A percentile compares a stretch with the other conserved stretches of the same genome.
Conservation (phyloP, 2,888 invertebrate genomes). For the Pomacea canaliculata region DNA sequence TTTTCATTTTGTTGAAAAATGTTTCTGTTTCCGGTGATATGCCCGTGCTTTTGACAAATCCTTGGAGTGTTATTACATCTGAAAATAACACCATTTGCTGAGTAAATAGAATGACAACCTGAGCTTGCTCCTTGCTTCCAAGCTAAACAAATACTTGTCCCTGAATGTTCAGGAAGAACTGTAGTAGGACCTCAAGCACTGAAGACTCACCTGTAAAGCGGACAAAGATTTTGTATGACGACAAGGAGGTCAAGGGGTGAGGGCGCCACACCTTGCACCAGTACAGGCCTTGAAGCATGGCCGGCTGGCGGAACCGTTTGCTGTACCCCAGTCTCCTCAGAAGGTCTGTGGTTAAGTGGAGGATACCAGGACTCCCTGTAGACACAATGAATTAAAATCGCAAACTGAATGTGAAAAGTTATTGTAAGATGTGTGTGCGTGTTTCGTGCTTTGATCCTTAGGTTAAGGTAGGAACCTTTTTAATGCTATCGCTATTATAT, state of each 20-base stretch:
- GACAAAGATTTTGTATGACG: conserved; percentile 44
- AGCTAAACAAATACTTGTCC: too few relatives aligned
- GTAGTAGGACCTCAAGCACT: background rate
- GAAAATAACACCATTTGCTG: conserved; percentile 2
- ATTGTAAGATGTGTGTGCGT: background rate
- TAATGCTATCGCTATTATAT: too few relatives aligned
- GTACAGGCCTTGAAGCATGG: conserved; percentile 52
- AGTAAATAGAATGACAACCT: too few relatives aligned
- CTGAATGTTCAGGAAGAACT: too few relatives aligned
- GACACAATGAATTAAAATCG: background rate
- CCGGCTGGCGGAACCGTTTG: conserved; percentile 24
- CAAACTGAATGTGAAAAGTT: background rate
- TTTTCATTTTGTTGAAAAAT: conserved; percentile 46
- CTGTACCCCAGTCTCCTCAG: conserved; percentile 19
- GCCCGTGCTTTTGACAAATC: conserved; percentile 39
- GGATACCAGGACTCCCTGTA: conserved; percentile 32
- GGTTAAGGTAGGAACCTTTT: too few relatives aligned
- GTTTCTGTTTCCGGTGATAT: conserved; percentile 30
- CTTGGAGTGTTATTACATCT: conserved; percentile 53
- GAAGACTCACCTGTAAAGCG: conserved; percentile 46
- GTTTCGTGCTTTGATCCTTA: background rate
- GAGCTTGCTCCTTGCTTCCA: background rate
- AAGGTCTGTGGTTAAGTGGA: conserved; percentile 32
- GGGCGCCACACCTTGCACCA: conserved; percentile 58
- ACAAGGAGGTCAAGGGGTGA: conserved; percentile 39